Conservation (phyloP, 2,113 vertebrate genomes). For the Numenius arquata region DNA sequence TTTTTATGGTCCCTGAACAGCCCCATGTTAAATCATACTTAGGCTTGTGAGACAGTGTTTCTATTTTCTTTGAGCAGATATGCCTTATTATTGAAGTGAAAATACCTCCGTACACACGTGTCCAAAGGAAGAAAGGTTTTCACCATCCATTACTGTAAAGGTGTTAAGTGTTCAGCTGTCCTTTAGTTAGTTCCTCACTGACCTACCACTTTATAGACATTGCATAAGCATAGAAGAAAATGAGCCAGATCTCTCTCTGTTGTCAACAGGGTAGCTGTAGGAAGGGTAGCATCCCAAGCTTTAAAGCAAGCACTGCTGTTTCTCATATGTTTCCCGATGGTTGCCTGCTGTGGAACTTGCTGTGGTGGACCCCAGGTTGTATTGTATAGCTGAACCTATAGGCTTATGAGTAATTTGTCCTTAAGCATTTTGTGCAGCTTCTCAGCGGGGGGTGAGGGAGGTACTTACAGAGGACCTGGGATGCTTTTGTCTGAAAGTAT, state of each 20-base stretch:
- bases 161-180: neutral
- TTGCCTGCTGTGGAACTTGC: neutral
- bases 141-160: neutral
- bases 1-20: neutral
- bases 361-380: neutral
- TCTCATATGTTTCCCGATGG: neutral
- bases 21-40: neutral
- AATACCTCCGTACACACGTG: neutral
- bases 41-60: neutral
- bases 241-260: neutral
- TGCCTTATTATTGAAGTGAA: neutral
- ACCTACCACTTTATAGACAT: neutral
- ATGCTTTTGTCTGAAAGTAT: neutral
- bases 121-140: neutral
- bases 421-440: neutral
- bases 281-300: neutral
- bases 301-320: neutral
- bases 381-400: fast-evolving
- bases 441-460: neutral
- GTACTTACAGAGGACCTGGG: neutral
- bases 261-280: neutral
- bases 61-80: neutral
- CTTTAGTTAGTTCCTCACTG: neutral
- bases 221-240: neutral
- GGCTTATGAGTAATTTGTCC: neutral